These are phyloP conservation scores for Lycaena phlaeas DNA, from an alignment of 2,888 invertebrate genomes.

Conservation along the genomic window DNA sequence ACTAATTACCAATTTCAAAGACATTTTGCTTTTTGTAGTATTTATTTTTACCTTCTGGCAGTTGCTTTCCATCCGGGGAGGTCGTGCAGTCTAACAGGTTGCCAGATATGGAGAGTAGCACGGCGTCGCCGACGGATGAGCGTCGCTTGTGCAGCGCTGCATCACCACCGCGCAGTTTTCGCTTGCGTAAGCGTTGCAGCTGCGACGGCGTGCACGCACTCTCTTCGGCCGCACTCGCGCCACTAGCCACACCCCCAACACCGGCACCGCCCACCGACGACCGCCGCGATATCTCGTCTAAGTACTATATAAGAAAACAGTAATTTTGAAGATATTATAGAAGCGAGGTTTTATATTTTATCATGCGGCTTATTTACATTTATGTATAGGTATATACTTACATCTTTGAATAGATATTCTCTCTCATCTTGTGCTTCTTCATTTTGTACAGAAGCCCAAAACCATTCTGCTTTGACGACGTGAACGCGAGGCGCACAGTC, in stretches of 20 bases:
- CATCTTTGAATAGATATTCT: constrained; percentile 90
- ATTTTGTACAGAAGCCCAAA: constrained; percentile 98
- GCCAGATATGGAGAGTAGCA: constrained; percentile 86
- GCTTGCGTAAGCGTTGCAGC: constrained; percentile 78
- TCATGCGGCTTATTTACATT: too few species aligned
- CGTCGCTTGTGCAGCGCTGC: constrained; percentile 82
- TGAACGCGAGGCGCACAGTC: constrained; percentile 81
- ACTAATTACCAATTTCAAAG: background rate
- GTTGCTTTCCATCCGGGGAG: constrained; percentile 81
- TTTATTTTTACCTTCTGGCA: constrained; percentile 63
- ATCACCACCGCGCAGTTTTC: constrained; percentile 78
- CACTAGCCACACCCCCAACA: constrained; percentile 21
- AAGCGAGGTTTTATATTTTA: too few species aligned
- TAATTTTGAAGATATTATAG: too few species aligned
- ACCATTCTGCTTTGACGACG: constrained; percentile 95
- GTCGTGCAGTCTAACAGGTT: constrained; percentile 92
- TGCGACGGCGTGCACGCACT: constrained; percentile 47
- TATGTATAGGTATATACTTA: too few species aligned
- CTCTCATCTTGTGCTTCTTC: constrained; percentile 93
- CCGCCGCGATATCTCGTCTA: constrained; percentile 63
- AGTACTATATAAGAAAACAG: constrained; percentile 33
- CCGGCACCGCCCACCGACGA: constrained; percentile 50
- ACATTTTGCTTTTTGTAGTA: too few species aligned
- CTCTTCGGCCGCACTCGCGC: constrained; percentile 20
- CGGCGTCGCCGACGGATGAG: constrained; percentile 89